A percentile compares a stretch with the other conserved stretches of the same genome.
Conservation (phyloP, 2,888 invertebrate species). For the Peribatodes rhomboidaria region DNA sequence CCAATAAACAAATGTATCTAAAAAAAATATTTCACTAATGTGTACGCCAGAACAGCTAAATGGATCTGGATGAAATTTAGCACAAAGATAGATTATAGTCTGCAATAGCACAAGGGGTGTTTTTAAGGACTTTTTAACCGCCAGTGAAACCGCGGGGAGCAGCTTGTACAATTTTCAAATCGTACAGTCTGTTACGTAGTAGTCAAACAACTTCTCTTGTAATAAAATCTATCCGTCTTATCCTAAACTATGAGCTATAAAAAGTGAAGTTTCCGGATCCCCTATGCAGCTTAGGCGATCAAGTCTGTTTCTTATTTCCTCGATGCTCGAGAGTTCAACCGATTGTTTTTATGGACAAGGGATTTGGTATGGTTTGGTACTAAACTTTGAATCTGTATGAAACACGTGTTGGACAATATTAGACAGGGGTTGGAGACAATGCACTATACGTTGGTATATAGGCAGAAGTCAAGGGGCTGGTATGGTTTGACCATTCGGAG, state of each 20-base stretch:
- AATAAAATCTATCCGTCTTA: neutral
- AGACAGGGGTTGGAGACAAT: slow-evolving; percentile 6
- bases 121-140: too few relatives aligned
- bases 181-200: too few relatives aligned
- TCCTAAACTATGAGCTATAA: slow-evolving; percentile 55
- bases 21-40: too few relatives aligned
- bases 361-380: slow-evolving; percentile 55
- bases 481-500: neutral
- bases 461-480: slow-evolving; percentile 12
- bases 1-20: too few relatives aligned
- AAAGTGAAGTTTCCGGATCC: slow-evolving; percentile 70
- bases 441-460: slow-evolving; percentile 6
- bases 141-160: too few relatives aligned
- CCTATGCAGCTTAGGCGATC: slow-evolving; percentile 41
- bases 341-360: slow-evolving; percentile 81
- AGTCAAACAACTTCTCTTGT: neutral
- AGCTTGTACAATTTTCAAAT: too few relatives aligned
- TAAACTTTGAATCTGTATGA: slow-evolving; percentile 71
- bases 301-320: slow-evolving; percentile 82
- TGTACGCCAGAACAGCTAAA: too few relatives aligned
- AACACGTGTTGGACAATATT: slow-evolving; percentile 69
- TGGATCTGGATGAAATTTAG: too few relatives aligned
- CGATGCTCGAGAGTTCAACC: slow-evolving; percentile 65
- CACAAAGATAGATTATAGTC: too few relatives aligned
- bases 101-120: too few relatives aligned